Conservation (phyloP, 2,888 invertebrate species). For the Acanthopleura granulata region DNA sequence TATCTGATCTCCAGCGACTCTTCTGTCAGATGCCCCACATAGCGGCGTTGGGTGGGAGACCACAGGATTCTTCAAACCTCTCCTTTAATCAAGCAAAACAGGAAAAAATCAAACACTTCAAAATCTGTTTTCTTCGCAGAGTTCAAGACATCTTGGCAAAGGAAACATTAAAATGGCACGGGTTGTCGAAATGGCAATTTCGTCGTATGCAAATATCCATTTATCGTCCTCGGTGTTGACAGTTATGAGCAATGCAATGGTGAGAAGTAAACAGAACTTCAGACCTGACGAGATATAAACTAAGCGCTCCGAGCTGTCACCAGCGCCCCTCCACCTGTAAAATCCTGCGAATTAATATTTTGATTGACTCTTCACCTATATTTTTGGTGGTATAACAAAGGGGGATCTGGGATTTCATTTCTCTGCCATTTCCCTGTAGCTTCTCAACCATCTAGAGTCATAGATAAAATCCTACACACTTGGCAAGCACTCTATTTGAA, state of each 20-base stretch:
- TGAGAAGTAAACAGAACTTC: constrained; percentile 5
- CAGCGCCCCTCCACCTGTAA: background rate
- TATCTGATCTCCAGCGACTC: too few relatives aligned
- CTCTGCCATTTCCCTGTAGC: constrained; percentile 3
- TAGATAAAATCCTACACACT: background rate
- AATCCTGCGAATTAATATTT: constrained; percentile 1
- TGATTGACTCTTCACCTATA: constrained; percentile 1
- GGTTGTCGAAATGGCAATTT: constrained; percentile 5
- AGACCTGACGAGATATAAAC: background rate
- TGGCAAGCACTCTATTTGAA: background rate
- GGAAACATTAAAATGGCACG: background rate
- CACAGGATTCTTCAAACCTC: background rate
- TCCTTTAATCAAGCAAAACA: background rate
- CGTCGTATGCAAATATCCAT: background rate
- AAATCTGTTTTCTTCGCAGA: background rate
- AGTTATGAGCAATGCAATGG: constrained; percentile 4
- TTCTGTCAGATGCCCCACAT: too few relatives aligned
- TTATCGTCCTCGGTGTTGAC: background rate
- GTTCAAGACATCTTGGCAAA: background rate
- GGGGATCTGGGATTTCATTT: background rate
- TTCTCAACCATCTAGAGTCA: constrained; percentile 7
- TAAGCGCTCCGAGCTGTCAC: too few relatives aligned
- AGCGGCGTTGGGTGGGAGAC: too few relatives aligned
- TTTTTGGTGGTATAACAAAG: background rate
- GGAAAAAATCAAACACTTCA: background rate